These are phyloP conservation scores for Trichonephila inaurata DNA, from an alignment of 1,140 invertebrate species.

Conservation along the genomic window DNA sequence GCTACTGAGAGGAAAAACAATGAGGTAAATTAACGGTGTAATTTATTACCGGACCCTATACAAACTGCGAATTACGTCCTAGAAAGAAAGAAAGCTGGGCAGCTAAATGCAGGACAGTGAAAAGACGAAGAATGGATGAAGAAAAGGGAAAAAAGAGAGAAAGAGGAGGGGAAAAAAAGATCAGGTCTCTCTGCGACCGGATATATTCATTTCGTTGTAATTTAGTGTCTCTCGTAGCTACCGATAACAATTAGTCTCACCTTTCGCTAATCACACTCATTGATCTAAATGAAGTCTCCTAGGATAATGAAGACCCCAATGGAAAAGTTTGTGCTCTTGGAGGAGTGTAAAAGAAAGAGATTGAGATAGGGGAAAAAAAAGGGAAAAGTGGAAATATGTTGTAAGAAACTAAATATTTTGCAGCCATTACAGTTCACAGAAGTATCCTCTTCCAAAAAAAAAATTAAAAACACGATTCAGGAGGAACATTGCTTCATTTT, in stretches of 20 bases:
- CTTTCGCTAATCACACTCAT: conserved; percentile 67
- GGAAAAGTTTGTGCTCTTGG: not conserved
- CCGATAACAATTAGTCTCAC: conserved; percentile 73
- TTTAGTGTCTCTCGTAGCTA: conserved; percentile 59
- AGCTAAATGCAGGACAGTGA: conserved; percentile 37
- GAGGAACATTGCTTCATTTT: not conserved
- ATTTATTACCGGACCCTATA: conserved; percentile 48
- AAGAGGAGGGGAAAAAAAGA: not conserved
- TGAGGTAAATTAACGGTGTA: conserved; percentile 59
- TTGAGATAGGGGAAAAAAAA: not conserved
- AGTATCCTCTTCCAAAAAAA: not conserved
- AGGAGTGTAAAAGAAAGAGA: not conserved
- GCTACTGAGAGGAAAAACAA: not conserved
- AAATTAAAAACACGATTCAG: not conserved
- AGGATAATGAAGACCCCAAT: conserved; percentile 20
- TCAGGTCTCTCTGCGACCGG: conserved; percentile 21
- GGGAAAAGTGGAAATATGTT: not conserved
- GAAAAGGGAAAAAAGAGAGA: not conserved
- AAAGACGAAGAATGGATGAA: not conserved
- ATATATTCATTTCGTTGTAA: conserved; percentile 70
- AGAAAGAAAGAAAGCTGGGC: conserved; percentile 21
- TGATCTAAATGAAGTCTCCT: conserved; percentile 66
- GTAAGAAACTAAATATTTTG: conserved; percentile 34
- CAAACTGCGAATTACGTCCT: conserved; percentile 60
- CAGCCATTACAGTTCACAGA: not conserved